Base-by-base conservation (phyloP, 2,797 vertebrate genomes). In the Taenioides sp. region DNA sequence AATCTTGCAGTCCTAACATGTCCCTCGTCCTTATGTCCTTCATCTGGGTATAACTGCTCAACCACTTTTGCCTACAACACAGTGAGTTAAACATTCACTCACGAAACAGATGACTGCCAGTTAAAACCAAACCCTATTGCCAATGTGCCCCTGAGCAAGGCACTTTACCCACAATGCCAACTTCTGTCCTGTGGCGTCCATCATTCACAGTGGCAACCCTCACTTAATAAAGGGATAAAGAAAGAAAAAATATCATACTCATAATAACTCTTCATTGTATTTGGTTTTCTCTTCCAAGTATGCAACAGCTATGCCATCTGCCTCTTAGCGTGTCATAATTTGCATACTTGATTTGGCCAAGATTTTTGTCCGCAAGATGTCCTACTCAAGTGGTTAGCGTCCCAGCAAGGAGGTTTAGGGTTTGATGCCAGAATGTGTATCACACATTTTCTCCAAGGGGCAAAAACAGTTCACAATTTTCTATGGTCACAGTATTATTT, bases 301-400 rank as follows among this genome's bases (percentile, higher is more conserved):
- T 59, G 57, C 25, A 59, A 28, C 25, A 28, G 57, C 54, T 17
- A 28, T 10, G 25, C 57, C 57, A 59, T 59, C 57, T 28, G 25
- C 57, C 25, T 59, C 57, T 59, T 64, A 47, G 16, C 0, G 0
- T 27, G 7, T 59, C 57, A 59, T 59, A 0, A 59, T 59, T 59
- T 59, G 57, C 57, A 59, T 62, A 23, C 59, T 66, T 60, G 18
- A 27, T 49, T 14, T 64, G 25, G 23, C 62, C 57, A 28, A 59
- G 27, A 55, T 55, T 55, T 28, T 27, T 11, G 18, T 28, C 16
- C 14, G 16, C 57, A 28, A 59, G 55, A 58, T 58, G 55, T 58
- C 55, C 55, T 14, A 2, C 23, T 23, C 14, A 6, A 58, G 22
- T 58, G 23, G 55, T 27, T 58, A 58, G 55, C 12, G 9, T 59